These are phyloP conservation scores for Tupiocoris notatus DNA, from an alignment of 2,888 invertebrate species.

Conservation along the genomic window DNA sequence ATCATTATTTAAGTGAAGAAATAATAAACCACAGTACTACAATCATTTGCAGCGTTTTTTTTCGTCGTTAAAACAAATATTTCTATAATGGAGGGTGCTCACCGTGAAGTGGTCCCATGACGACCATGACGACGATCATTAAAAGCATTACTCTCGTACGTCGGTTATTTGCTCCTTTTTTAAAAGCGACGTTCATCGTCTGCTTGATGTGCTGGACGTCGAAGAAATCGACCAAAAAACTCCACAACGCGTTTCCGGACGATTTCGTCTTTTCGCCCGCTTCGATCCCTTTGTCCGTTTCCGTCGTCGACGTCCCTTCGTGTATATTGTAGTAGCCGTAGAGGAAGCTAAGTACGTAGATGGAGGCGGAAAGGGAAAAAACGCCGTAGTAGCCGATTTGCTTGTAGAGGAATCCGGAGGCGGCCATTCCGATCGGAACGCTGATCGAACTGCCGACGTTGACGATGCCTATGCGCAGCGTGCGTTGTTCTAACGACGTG, in stretches of 20 bases:
- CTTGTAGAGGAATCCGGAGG: constrained; percentile 70
- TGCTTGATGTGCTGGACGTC: constrained; percentile 73
- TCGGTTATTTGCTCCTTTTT: constrained; percentile 71
- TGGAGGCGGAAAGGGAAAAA: constrained; percentile 71
- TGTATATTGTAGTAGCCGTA: constrained; percentile 72
- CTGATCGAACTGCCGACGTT: constrained; percentile 87
- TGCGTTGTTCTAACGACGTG: constrained; percentile 78
- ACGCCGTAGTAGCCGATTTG: constrained; percentile 68
- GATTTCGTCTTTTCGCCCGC: constrained; percentile 5
- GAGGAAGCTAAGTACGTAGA: constrained; percentile 71
- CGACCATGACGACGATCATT: constrained; percentile 78
- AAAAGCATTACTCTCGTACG: constrained; percentile 72
- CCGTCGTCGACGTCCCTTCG: constrained; percentile 55
- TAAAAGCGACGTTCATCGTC: constrained; percentile 77
- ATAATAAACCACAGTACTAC: too few species aligned
- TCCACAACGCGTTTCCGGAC: constrained; percentile 57
- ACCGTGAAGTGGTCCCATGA: constrained; percentile 84
- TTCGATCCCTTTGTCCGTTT: constrained; percentile 31
- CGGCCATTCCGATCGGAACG: constrained; percentile 83
- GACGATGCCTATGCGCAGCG: constrained; percentile 80
- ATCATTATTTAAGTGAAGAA: too few species aligned
- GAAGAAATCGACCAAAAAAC: constrained; percentile 69
- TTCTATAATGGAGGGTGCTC: constrained; percentile 53
- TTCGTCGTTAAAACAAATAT: too few species aligned
- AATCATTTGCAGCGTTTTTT: too few species aligned